phyloP scores from a whole-genome alignment of 2,113 vertebrate species.

The Cinclus mexicanus region DNA sequence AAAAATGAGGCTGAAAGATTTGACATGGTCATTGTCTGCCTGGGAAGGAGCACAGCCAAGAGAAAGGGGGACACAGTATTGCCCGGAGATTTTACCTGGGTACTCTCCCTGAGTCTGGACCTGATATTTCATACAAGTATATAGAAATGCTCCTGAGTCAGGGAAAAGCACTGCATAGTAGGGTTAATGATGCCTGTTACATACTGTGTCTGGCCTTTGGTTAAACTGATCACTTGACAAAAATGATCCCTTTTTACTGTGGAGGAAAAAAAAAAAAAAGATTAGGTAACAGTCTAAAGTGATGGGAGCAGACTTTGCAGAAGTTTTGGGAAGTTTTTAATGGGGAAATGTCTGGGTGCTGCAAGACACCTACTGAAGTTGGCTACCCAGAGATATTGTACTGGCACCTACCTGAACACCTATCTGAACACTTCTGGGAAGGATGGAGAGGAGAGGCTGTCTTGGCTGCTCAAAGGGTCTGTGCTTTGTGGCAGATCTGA shows the following conservation, averaged over 20 bases:
- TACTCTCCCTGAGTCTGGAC: neutral
- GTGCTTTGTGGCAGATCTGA: neutral
- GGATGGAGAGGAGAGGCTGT: neutral
- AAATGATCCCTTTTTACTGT: neutral
- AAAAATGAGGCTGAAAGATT: neutral
- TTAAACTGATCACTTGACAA: neutral
- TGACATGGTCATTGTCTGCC: neutral
- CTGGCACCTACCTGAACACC: neutral
- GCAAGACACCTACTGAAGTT: neutral
- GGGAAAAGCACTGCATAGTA: neutral
- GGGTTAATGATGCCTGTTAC: neutral
- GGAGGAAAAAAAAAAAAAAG: neutral
- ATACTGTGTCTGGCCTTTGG: neutral
- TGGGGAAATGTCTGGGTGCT: neutral
- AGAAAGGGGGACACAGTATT: neutral
- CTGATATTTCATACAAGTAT: neutral
- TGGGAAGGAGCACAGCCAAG: neutral
- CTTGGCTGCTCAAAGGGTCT: neutral
- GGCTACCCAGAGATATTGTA: neutral
- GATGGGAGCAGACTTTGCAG: neutral
- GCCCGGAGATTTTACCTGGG: neutral
- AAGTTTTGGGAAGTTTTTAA: neutral
- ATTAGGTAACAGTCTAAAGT: neutral
- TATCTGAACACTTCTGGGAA: neutral
- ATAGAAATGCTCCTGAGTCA: neutral